Percentiles rank a stretch among this genome's conserved stretches.
phyloP scores from a whole-genome alignment of 1,140 invertebrate genomes.

The Leguminivora glycinivorella region DNA sequence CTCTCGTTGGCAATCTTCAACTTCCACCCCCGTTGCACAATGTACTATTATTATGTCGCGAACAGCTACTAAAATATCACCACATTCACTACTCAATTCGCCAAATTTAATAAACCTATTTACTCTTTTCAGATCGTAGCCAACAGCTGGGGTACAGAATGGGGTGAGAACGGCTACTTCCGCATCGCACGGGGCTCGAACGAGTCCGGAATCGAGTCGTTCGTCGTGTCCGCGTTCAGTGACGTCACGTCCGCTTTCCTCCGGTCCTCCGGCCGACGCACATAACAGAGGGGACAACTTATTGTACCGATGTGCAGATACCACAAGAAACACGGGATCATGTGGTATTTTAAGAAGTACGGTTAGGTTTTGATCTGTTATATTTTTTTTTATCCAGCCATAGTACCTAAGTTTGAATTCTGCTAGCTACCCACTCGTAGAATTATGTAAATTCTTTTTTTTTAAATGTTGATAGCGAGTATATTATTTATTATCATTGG shows the following conservation, averaged over 20 bases:
- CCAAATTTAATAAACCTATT: background rate
- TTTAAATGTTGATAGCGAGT: too few species aligned
- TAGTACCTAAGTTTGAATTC: background rate
- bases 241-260: conserved; percentile 75
- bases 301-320: conserved; percentile 62
- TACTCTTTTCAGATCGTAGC: conserved; percentile 85
- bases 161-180: conserved; percentile 95
- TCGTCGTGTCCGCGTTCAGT: conserved; percentile 88
- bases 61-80: too few species aligned
- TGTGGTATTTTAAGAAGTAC: conserved; percentile 53
- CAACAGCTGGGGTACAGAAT: conserved; percentile 93
- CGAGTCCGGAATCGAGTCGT: conserved; percentile 93
- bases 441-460: too few species aligned
- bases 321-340: too few species aligned
- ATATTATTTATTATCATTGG: too few species aligned
- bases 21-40: too few species aligned
- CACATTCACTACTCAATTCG: background rate
- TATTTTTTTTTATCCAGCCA: conserved; percentile 33
- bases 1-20: too few species aligned
- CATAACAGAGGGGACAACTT: conserved; percentile 58
- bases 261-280: conserved; percentile 53
- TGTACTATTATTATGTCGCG: too few species aligned
- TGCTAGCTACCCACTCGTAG: too few species aligned
- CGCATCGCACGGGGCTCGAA: conserved; percentile 88
- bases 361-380: conserved; percentile 39